Base-by-base conservation (phyloP, 92 coral and sea anemone species). In the Phymanthus crucifer region DNA sequence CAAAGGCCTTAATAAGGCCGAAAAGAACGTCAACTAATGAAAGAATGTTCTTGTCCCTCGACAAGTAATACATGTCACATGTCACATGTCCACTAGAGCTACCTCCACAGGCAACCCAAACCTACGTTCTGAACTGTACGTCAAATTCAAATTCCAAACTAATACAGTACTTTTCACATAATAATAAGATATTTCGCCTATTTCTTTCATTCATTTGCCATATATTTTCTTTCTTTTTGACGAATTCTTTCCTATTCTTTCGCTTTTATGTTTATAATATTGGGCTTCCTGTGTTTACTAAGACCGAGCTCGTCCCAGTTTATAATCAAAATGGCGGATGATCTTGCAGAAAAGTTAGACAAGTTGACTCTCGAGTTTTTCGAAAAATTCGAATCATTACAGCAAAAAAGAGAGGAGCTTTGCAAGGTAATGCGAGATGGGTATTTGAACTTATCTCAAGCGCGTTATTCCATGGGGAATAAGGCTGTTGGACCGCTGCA, bases 381-480 rank as follows among this genome's bases (percentile, higher is more conserved):
- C 85, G 99, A 89, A 36, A 91, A 80, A 66, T 65, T 93, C 33
- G 99, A 91, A 64, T 73, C 66, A 6, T 84, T 95, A 46, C 92
- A 85, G 14, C 78, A 67, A 67, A 86, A 86, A 76, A 80, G 98
- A 72, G 81, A 77, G 11, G 73, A 52, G 11, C 84, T 95, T 21
- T 83, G 89, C 69, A 85, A 73, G 57, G 67, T 68, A 47, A 89
- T 95, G 87, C 90, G 93, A 87, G 93, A 91, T 87, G 99, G 99
- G 67, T 88, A 90, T 80, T 78, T 95, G 10, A 86, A 80, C 45
- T 80, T 95, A 81, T 95, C 99, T 8, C 95, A 93, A 73, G 97
- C 99, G 18, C 89, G 99, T 11, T 95, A 95, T 83, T 90, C 99
- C 26, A 95, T 95, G 99, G 99, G 99, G 56, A 95, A 93, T 58